Evolutionary conservation across 2,113 vertebrate species (phyloP), one percentile per base, ranked within the genome.

Genomic region (Grallaria varia): DNA sequence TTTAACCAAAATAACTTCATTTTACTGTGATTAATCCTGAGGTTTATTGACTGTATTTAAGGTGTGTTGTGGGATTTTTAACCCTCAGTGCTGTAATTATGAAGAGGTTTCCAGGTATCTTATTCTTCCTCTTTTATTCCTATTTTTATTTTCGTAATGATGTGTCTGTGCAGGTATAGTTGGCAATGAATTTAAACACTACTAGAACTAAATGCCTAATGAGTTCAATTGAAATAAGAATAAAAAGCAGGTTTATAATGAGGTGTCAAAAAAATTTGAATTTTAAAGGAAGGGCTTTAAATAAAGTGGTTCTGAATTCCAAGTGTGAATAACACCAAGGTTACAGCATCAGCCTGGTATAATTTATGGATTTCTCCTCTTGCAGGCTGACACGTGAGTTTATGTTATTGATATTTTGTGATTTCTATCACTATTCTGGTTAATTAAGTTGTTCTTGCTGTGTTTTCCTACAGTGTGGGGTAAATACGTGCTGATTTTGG

Each of bases 21-120:
- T 50, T 52, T 24, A 1, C 5, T 44, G 0, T 1, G 0, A 13
- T 1, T 4, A 16, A 50, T 16, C 9, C 17, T 21, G 7, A 22
- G 14, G 21, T 40, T 16, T 10, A 28, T 14, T 40, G 28, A 5
- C 5, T 28, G 2, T 5, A 17, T 20, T n/a, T 56, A 10, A 67
- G 31, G 23, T 27, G 4, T 11, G 11, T 15, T 10, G 8, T 8
- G 12, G 52, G 35, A 0, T 3, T 35, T 68, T 42, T 47, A 27
- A 21, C 9, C 55, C 18, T 50, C 16, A 10, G 1, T 22, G 2
- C 3, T 72, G 6, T 8, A 33, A 39, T 59, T 17, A 21, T 4
- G 28, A 56, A 12, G 35, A 8, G 6, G 0, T 9, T 72, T 17
- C 11, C 2, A 25, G 13, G 10, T 23, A 5, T 14, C 2, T 11